Base-by-base conservation (phyloP, 2,113 vertebrate species). In the Atrichornis clamosus region DNA sequence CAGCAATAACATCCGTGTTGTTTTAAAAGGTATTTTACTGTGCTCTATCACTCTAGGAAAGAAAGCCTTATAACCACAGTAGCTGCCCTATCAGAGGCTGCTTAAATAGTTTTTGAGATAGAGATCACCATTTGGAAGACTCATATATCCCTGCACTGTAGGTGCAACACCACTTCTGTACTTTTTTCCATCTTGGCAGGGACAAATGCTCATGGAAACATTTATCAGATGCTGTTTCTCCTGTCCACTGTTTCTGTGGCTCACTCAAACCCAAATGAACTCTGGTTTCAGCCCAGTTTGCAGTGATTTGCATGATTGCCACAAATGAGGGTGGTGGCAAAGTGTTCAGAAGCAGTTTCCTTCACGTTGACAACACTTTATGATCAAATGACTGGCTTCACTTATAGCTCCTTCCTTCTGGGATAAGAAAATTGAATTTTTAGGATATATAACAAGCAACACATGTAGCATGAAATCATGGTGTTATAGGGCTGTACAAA, bases 31-130 rank as follows among this genome's bases (percentile, higher is more conserved):
- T 84, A 84, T 83, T 76, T 95, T 74, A 73, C 87, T 89, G 89
- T 95, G 73, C 89, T 84, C 56, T 70, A 84, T 91, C 76, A 93
- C 91, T 95, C 62, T 8, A 52, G 52, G 65, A 91, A 77, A 95
- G 94, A 93, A 94, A 91, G n/a, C 79, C 73, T 93, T 98, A 96
- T 94, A 84, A 90, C 72, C 37, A 47, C 79, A 74, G 50, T 88
- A 95, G 94, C 91, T 95, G 93, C 74, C 86, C 87, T 95, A 77
- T 95, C 96, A 77, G 55, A 75, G 63, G 67, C 73, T 69, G 92
- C 92, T 95, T 96, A 96, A 97, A 96, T 97, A 93, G 96, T 87
- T 96, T 98, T 92, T 84, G 92, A 93, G 76, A 96, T 95, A 97
- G 91, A 88, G 89, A 97, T 97, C 95, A 19, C 84, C 75, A 93